These are phyloP conservation scores for Drosophila rubida DNA, from an alignment of 2,888 invertebrate species.

Conservation along the genomic window DNA sequence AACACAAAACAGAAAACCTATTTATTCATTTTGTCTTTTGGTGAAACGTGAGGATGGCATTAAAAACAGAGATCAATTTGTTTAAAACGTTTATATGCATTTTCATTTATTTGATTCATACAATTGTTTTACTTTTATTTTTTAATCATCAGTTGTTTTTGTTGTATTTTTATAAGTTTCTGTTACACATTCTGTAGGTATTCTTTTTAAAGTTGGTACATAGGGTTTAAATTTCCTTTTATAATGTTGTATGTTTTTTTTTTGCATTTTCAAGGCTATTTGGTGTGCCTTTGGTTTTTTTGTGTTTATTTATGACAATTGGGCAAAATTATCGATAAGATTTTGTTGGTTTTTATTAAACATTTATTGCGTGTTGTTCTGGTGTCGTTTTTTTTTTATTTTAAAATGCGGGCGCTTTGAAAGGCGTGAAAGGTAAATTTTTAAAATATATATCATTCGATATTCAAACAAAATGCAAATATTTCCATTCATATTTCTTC, in stretches of 20 bases:
- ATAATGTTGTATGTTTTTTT: conserved; percentile 43
- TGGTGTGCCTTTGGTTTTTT: conserved; percentile 69
- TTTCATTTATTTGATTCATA: conserved; percentile 78
- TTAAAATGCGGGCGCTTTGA: conserved; percentile 50
- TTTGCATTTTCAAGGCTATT: conserved; percentile 73
- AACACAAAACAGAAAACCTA: conserved; percentile 41
- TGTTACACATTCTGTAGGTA: conserved; percentile 51
- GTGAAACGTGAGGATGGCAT: neutral
- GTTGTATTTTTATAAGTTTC: conserved; percentile 51
- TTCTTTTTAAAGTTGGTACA: conserved; percentile 38
- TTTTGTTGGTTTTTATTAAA: conserved; percentile 37
- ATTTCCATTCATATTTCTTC: conserved; percentile 1
- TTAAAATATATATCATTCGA: conserved; percentile 29
- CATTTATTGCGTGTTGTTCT: conserved; percentile 41
- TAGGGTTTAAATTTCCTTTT: conserved; percentile 47
- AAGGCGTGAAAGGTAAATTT: conserved; percentile 48
- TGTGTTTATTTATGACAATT: conserved; percentile 58
- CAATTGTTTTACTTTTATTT: conserved; percentile 58
- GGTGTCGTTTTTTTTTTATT: conserved; percentile 27
- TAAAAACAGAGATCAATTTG: conserved; percentile 15
- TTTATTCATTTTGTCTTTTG: neutral
- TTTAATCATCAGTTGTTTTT: conserved; percentile 64
- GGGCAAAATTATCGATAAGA: conserved; percentile 58
- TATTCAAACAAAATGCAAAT: conserved; percentile 34
- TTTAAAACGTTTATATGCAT: conserved; percentile 78